These are phyloP conservation scores for Penaeus indicus DNA, from an alignment of 1,140 invertebrate species.

Conservation along the genomic window DNA sequence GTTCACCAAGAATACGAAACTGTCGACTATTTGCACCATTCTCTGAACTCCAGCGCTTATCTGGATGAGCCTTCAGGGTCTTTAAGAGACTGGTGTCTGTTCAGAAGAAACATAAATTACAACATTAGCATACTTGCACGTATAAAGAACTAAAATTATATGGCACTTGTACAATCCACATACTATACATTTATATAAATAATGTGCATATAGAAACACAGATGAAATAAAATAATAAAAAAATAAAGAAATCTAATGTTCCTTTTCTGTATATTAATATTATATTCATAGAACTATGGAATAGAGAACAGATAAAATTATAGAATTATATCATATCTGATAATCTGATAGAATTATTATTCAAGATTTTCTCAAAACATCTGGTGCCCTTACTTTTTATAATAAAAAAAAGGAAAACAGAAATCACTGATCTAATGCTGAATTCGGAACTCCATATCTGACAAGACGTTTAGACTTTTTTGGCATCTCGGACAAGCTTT, in stretches of 20 bases:
- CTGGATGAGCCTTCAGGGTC: constrained; percentile 42
- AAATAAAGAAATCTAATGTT: not conserved
- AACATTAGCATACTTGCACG: not conserved
- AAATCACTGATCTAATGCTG: too few species aligned
- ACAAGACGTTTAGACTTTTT: too few species aligned
- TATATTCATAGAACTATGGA: too few species aligned
- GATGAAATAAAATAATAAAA: not conserved
- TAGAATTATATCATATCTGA: too few species aligned
- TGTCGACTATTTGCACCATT: constrained; percentile 80
- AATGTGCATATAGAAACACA: not conserved
- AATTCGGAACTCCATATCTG: too few species aligned
- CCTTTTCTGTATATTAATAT: too few species aligned
- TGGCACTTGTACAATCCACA: not conserved
- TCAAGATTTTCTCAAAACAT: too few species aligned
- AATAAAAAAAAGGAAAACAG: too few species aligned
- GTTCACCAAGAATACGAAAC: constrained; percentile 80
- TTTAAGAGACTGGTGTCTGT: constrained; percentile 6
- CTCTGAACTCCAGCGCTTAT: constrained; percentile 69
- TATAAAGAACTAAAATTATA: not conserved
- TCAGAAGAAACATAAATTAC: not conserved
- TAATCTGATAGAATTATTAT: too few species aligned
- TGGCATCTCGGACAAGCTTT: too few species aligned
- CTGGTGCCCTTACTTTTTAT: too few species aligned
- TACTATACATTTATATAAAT: not conserved
- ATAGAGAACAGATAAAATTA: too few species aligned